These are phyloP conservation scores for Rousettus madagascariensis DNA, from an alignment of 2,797 vertebrate genomes.

Conservation along the genomic window DNA sequence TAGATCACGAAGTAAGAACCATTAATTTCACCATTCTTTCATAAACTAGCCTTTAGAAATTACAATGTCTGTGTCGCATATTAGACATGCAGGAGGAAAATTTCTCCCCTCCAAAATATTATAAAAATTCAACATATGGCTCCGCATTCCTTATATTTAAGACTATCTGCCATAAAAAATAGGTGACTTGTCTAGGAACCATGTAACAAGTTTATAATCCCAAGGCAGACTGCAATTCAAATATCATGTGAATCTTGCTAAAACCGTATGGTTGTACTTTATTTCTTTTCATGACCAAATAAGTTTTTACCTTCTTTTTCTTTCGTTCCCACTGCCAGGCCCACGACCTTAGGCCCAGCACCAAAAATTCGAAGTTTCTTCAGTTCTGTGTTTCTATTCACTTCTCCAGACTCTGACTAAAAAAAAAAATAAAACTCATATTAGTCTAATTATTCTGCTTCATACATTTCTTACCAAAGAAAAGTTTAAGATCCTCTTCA, in stretches of 20 bases:
- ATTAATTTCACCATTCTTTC: constrained; percentile 27
- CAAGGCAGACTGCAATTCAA: constrained; percentile 10
- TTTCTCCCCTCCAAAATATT: constrained; percentile 21
- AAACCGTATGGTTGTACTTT: background rate
- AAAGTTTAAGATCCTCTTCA: background rate
- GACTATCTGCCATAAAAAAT: background rate
- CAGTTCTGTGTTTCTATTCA: constrained; percentile 94
- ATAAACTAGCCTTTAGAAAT: constrained; percentile 47
- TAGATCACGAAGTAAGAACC: background rate
- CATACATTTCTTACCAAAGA: background rate
- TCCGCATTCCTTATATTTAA: constrained; percentile 25
- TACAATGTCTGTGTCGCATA: background rate
- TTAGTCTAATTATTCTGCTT: constrained; percentile 63
- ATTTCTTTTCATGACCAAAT: constrained; percentile 33
- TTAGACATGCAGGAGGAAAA: constrained; percentile 18
- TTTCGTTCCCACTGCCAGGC: constrained; percentile 90
- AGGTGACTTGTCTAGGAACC: background rate
- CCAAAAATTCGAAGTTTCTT: constrained; percentile 95
- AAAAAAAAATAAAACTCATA: constrained; percentile 63
- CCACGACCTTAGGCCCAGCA: constrained; percentile 93
- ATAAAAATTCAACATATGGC: constrained; percentile 36
- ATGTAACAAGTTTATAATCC: background rate
- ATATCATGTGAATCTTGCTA: background rate
- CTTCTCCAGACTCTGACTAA: constrained; percentile 84
- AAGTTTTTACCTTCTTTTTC: constrained; percentile 87